A percentile compares a stretch with the other conserved stretches of the same genome.
Evolutionary conservation across 2,888 invertebrate species (phyloP).

Genomic region (Euzophera pinguis): DNA sequence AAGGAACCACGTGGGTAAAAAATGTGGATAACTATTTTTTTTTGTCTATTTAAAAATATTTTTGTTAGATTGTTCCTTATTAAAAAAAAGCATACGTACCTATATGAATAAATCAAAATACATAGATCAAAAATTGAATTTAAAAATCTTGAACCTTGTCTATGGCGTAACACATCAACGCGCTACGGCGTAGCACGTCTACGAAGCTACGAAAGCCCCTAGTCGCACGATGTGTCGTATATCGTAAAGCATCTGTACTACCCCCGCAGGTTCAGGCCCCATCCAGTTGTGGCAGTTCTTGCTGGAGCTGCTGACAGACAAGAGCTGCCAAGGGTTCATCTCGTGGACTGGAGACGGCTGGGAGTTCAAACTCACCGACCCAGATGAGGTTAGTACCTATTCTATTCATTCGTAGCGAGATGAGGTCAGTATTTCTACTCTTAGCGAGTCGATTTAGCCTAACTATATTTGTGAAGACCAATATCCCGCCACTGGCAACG

Average conservation of each 20-base stretch:
- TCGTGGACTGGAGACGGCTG: slow-evolving; percentile 99
- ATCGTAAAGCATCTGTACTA: slow-evolving; percentile 73
- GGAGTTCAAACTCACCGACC: slow-evolving; percentile 99
- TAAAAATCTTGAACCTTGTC: neutral
- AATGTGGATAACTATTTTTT: no score
- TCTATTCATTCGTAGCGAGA: no score
- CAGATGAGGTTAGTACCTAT: slow-evolving; percentile 88
- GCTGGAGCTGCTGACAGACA: slow-evolving; percentile 95
- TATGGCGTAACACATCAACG: neutral
- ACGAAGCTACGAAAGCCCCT: neutral
- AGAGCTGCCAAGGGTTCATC: slow-evolving; percentile 97
- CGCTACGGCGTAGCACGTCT: neutral
- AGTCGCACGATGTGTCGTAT: slow-evolving; percentile 40
- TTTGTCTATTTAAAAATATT: no score
- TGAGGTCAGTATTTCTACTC: no score
- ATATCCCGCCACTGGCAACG: no score
- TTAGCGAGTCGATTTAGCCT: no score
- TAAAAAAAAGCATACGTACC: no score
- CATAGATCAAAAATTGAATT: neutral
- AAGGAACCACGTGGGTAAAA: no score
- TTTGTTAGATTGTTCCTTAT: no score
- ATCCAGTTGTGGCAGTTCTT: slow-evolving; percentile 99
- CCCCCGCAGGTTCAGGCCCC: slow-evolving; percentile 91
- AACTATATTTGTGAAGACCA: no score
- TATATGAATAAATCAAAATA: neutral